phyloP scores from a whole-genome alignment of 2,113 vertebrate genomes.

The Mixornis gularis region DNA sequence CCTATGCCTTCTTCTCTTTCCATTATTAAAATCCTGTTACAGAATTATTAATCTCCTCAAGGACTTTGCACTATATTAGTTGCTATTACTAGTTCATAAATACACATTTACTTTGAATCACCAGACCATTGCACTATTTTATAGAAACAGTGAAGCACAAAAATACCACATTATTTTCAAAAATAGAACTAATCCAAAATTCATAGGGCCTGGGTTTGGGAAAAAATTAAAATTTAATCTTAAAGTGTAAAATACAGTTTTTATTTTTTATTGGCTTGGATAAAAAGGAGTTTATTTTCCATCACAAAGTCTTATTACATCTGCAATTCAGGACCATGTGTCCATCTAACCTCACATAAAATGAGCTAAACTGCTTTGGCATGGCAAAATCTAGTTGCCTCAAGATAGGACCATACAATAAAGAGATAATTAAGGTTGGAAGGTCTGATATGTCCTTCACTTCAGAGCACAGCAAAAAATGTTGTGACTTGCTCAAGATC shows the following conservation, averaged over 20 bases:
- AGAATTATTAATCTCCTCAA: not conserved
- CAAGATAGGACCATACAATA: not conserved
- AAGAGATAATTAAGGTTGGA: not conserved
- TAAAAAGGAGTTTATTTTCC: not conserved
- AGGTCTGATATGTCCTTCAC: not conserved
- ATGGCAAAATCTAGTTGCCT: not conserved
- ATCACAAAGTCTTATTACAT: not conserved
- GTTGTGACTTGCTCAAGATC: not conserved
- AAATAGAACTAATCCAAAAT: not conserved
- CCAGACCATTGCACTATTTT: not conserved
- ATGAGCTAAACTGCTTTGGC: not conserved
- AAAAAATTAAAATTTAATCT: not conserved
- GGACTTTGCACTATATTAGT: not conserved
- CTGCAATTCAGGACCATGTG: not conserved
- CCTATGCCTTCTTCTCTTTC: not conserved
- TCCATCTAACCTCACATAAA: not conserved
- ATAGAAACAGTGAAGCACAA: not conserved
- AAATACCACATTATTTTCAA: not conserved
- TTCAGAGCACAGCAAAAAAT: not conserved
- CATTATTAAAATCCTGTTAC: not conserved
- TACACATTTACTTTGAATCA: not conserved
- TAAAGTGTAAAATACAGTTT: not conserved
- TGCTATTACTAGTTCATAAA: not conserved
- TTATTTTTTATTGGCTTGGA: not conserved
- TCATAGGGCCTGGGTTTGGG: not conserved